A percentile compares a stretch with the other conserved stretches of the same genome.
phyloP scores from a whole-genome alignment of 2,797 vertebrate genomes.

The Chaunax sp. region DNA sequence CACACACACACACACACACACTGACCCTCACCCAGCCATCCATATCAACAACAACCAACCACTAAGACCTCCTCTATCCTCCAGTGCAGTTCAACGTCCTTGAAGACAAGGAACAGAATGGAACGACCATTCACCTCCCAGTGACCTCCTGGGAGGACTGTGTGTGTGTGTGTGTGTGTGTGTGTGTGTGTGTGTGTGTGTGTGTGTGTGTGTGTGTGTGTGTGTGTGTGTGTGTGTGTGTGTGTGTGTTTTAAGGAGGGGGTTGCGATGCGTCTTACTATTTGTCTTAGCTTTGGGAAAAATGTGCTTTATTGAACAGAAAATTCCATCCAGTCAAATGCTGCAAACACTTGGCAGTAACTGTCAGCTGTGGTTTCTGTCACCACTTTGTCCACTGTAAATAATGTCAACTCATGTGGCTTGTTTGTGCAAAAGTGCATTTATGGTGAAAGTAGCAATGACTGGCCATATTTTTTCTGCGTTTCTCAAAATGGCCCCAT shows the following conservation, averaged over 20 bases:
- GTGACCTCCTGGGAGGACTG: constrained; percentile 74
- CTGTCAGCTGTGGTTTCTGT: constrained; percentile 76
- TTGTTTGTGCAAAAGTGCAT: constrained; percentile 76
- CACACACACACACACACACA: constrained; percentile 27
- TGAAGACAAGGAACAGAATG: constrained; percentile 79
- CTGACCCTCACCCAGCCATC: constrained; percentile 28
- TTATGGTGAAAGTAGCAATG: constrained; percentile 70
- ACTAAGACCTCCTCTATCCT: constrained; percentile 68
- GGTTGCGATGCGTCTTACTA: constrained; percentile 50
- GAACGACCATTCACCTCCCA: constrained; percentile 78
- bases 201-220: constrained; percentile 32
- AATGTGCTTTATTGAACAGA: constrained; percentile 67
- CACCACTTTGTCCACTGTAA: constrained; percentile 79
- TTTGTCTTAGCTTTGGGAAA: constrained; percentile 74
- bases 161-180: constrained; percentile 43
- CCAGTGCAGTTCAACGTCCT: constrained; percentile 79
- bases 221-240: constrained; percentile 42
- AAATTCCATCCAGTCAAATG: constrained; percentile 73
- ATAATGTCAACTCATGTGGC: constrained; percentile 76
- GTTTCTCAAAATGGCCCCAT: constrained; percentile 62
- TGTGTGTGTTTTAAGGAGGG: constrained; percentile 12
- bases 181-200: constrained; percentile 31
- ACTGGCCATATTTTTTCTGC: constrained; percentile 52
- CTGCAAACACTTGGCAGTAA: constrained; percentile 71
- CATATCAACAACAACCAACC: constrained; percentile 34